Base-by-base conservation (phyloP, 2,797 vertebrate species). In the Tokudaia tokunoshimensis region DNA sequence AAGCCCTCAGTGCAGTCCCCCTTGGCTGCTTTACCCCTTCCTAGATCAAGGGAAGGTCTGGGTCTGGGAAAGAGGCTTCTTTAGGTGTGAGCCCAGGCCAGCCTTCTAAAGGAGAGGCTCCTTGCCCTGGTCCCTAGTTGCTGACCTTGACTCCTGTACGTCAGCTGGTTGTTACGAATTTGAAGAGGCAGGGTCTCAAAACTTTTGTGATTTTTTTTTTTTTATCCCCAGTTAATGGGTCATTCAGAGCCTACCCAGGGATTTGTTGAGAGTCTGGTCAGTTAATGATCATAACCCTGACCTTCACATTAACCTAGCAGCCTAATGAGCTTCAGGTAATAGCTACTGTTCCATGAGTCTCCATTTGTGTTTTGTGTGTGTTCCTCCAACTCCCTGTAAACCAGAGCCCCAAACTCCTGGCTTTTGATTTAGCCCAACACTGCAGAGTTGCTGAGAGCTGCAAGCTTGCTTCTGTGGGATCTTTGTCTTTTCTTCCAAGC, bases 251-350 rank as follows among this genome's bases (percentile, higher is more conserved):
- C 96, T 95, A 93, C 96, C 95, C 74, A 93, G 95, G 96, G 78
- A 65, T 98, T 96, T 96, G 83, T 92, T 96, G 83, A 95, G 95
- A 84, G 91, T 93, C 96, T 88, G 95, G 95, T 96, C 97, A 97
- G 95, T 96, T 97, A 97, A 96, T 93, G 97, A 37, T 84, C 96
- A 96, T 98, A 97, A 97, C 92, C 95, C 90, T 37, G 97, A 97
- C 95, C 96, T 98, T 97, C 96, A 94, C 92, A 97, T 96, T 97
- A 97, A 95, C 91, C 96, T 97, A 97, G 92, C 94, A 6, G 87
- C 91, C 94, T 93, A 94, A 98, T 98, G 97, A 89, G 86, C 96
- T 93, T 88, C 96, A 98, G 98, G 98, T 98, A 98, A 97, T 14
- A 92, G 72, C 87, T 61, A 65, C 91, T 88, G 83, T 31, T 95